Evolutionary conservation across 2,888 invertebrate species (phyloP).

Genomic region (Coecobrya sp.): DNA sequence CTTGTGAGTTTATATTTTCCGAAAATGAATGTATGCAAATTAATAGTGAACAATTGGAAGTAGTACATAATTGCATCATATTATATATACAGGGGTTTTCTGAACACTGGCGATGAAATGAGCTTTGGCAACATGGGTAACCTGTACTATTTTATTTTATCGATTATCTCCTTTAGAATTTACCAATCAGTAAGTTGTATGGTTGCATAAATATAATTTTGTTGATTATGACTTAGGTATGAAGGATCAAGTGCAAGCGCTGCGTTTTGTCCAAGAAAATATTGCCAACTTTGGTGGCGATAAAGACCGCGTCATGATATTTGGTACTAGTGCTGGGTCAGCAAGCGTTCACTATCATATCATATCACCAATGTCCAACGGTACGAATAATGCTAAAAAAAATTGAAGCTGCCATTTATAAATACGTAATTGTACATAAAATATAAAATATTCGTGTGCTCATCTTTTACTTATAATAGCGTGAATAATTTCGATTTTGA

Average conservation of each 20-base stretch:
- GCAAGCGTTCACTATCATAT: constrained; percentile 79
- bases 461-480: no score
- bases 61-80: no score
- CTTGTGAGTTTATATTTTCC: constrained; percentile 56
- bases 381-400: no score
- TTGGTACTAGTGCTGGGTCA: constrained; percentile 79
- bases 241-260: constrained; percentile 78
- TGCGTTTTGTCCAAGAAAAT: constrained; percentile 79
- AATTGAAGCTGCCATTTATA: no score
- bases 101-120: constrained; percentile 76
- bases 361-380: constrained; percentile 74
- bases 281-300: constrained; percentile 79
- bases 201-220: not conserved
- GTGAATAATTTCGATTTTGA: no score
- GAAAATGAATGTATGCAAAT: no score
- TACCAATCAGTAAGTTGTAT: no score
- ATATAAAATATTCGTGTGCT: no score
- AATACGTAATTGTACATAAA: no score
- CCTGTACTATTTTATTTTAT: no score
- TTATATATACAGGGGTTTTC: constrained; percentile 77
- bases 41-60: no score
- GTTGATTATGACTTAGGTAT: constrained; percentile 44
- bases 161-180: no score
- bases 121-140: constrained; percentile 76
- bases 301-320: constrained; percentile 73